Evolutionary conservation across 2,113 vertebrate genomes (phyloP).

Genomic region (Ptyas mucosa): DNA sequence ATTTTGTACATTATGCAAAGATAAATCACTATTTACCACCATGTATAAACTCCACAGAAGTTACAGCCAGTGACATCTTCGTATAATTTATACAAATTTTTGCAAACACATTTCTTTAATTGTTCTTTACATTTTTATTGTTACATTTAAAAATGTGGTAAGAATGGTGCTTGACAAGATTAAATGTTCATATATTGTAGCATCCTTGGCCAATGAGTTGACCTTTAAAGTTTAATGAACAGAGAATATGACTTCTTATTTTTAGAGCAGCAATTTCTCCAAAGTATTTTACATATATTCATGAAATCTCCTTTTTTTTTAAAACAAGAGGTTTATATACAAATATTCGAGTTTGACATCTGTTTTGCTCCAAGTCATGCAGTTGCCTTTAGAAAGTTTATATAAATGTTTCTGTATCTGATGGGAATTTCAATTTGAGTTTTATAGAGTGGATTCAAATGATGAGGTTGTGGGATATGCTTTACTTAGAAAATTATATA

Average conservation of each 20-base stretch:
- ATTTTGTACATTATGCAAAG: background rate
- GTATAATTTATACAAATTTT: background rate
- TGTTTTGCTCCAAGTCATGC: conserved; percentile 1
- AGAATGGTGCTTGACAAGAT: background rate
- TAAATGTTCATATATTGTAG: background rate
- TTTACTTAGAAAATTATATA: background rate
- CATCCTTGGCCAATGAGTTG: background rate
- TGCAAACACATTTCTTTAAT: background rate
- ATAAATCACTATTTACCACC: background rate
- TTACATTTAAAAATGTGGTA: background rate
- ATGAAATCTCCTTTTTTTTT: background rate
- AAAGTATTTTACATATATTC: background rate
- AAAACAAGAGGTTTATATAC: background rate
- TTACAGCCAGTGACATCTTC: background rate
- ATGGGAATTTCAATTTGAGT: background rate
- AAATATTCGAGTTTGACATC: background rate
- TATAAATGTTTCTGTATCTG: background rate
- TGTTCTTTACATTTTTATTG: background rate
- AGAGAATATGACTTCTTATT: background rate
- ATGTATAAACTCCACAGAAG: background rate
- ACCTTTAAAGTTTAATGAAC: background rate
- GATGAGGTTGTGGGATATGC: background rate
- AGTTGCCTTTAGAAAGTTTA: background rate
- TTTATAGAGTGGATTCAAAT: background rate
- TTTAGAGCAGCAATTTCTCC: background rate